Evolutionary conservation across 2,888 invertebrate genomes (phyloP), one percentile per base, ranked within the genome.

Genomic region (Trichogramma evanescens): DNA sequence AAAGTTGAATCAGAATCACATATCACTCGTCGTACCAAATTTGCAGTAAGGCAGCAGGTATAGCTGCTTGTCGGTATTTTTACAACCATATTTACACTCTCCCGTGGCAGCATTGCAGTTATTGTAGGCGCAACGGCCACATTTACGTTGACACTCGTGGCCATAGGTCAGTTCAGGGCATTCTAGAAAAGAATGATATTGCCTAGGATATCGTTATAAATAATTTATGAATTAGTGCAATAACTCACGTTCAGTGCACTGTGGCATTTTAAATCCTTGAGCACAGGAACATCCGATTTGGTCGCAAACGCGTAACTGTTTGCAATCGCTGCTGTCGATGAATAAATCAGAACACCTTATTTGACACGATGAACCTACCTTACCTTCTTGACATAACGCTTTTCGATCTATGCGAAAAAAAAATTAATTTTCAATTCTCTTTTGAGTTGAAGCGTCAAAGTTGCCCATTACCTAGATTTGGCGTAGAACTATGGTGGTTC

Each of bases 81-180:
- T 8, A 49, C 71, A 71, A 5, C 69, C 68, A 1, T 45, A 0
- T 2, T 0, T 26, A 44, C 72, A 72, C 0, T 9, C 5, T 9
- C 72, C 72, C 2, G 67, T 70, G 10, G 39, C 50, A 7, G 6
- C 50, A 55, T 65, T 26, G 42, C 72, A 72, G 8, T 5, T 5
- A 0, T 13, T 4, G 0, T 49, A 1, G 0, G 48, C 0, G 43
- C 74, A 74, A n/a, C 58, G 44, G 6, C 68, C 67, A 51, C 74
- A 73, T 5, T 9, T 52, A 13, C 68, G 40, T 10, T 59, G 56
- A 51, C 75, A 75, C 42, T 63, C 65, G 13, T 68, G 65, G 5
- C 74, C 76, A 41, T 70, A 76, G 4, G 4, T 61, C 4, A 62
- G 59, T 4, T 0, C 1, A 4, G 26, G 3, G 60, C 72, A 72